Base-by-base conservation (phyloP, 2,113 vertebrate genomes). In the Cygnus atratus region DNA sequence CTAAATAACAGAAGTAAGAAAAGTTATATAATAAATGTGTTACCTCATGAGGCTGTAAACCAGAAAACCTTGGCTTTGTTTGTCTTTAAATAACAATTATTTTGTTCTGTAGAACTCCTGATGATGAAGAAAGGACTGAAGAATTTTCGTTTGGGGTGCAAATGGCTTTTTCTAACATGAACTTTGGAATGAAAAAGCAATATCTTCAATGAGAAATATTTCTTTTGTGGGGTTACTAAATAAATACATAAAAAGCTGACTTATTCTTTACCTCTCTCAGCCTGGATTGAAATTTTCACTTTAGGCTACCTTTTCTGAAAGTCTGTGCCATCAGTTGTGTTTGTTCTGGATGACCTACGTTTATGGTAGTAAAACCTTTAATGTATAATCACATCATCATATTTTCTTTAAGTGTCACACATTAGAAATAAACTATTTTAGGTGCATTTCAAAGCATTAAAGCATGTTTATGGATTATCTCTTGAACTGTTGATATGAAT, bases 311-410 rank as follows among this genome's bases (percentile, higher is more conserved):
- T 77, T 80, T 93, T 77, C 29, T 90, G 52, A 52, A 86, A 92
- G 15, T 15, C 54, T 87, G 84, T 71, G 9, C 55, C 85, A 43
- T 86, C 63, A 68, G 33, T 78, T 90, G 26, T 88, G 59, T 91
- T 95, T 96, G 54, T 91, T 97, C 84, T 82, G 74, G 62, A 41
- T 95, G 94, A 92, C 95, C 87, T 88, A 93, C 29, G 91, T 96
- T 95, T 72, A 52, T n/a, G 6, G 25, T 74, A 13, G 13, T 52
- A 80, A 96, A 94, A 71, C 37, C 61, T 96, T 96, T 90, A 83
- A 95, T 71, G 79, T 67, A 75, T 86, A 94, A 94, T 92, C 85
- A 59, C 71, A 71, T 90, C 48, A 96, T 81, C 65, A 35, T 88
- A 65, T 88, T 90, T 95, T 78, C 52, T 90, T 62, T 54, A 63